A percentile compares a stretch with the other conserved stretches of the same genome.
phyloP scores from a whole-genome alignment of 1,140 invertebrate genomes.

The Tigriopus japonicus region DNA sequence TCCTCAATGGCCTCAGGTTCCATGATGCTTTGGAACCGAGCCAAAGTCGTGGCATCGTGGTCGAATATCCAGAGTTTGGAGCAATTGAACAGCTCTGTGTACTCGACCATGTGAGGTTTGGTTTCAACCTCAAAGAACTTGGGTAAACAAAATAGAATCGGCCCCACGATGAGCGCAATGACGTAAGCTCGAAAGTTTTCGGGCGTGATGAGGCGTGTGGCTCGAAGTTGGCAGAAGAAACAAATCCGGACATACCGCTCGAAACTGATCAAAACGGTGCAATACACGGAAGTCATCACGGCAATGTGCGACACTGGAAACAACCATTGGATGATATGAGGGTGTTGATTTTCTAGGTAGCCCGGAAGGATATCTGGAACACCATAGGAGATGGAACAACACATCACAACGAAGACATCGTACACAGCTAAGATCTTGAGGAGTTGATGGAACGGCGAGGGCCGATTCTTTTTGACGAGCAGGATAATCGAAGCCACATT shows the following conservation, averaged over 20 bases:
- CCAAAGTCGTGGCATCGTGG: not conserved
- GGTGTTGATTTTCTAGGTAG: not conserved
- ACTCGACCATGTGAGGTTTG: not conserved
- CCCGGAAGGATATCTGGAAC: not conserved
- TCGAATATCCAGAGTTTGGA: not conserved
- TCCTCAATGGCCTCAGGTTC: too few relatives aligned
- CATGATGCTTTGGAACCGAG: not conserved
- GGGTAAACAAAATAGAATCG: conserved; percentile 5
- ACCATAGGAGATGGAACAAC: not conserved
- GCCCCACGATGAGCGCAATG: not conserved
- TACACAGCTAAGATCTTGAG: not conserved
- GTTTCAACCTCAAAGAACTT: conserved; percentile 4
- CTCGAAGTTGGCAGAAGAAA: not conserved
- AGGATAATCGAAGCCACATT: not conserved
- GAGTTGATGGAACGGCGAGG: not conserved
- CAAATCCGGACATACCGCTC: conserved; percentile 1
- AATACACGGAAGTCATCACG: not conserved
- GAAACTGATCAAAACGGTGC: conserved; percentile 5
- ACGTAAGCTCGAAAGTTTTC: not conserved
- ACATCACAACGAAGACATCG: not conserved
- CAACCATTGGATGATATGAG: not conserved
- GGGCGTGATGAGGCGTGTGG: not conserved
- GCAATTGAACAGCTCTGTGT: not conserved
- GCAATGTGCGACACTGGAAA: not conserved
- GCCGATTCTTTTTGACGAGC: not conserved